These are phyloP conservation scores for Xerus rutilus DNA, from an alignment of 2,797 vertebrate genomes.

Conservation along the genomic window DNA sequence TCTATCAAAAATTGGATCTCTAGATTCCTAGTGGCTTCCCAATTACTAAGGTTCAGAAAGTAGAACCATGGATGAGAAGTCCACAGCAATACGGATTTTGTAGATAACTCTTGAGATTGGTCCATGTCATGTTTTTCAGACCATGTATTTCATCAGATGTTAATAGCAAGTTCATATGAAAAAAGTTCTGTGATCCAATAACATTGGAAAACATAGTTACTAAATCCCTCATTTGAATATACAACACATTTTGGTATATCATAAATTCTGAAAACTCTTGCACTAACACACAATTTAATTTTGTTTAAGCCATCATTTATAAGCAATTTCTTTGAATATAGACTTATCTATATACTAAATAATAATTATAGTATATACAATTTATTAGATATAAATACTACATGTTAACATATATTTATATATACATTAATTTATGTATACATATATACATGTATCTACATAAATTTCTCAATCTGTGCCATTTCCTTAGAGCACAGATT, in stretches of 20 bases:
- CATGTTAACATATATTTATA: background rate
- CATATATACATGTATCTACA: background rate
- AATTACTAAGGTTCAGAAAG: background rate
- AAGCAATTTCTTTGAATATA: conserved; percentile 26
- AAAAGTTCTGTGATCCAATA: background rate
- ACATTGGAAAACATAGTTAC: background rate
- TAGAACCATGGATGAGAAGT: background rate
- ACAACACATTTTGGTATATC: background rate
- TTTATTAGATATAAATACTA: background rate
- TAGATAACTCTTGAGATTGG: background rate
- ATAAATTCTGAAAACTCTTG: background rate
- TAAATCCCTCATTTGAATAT: conserved; percentile 19
- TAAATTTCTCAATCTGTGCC: background rate
- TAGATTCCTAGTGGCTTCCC: background rate
- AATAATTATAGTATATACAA: background rate
- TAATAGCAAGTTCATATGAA: background rate
- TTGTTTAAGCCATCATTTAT: background rate
- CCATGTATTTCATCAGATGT: background rate
- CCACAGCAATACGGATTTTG: background rate
- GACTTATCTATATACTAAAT: background rate
- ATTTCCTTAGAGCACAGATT: background rate
- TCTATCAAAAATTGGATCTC: background rate
- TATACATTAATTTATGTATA: background rate
- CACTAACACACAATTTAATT: conserved; percentile 1
- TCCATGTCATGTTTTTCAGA: background rate